Evolutionary conservation across 2,888 invertebrate genomes (phyloP), one percentile per base, ranked within the genome.

Genomic region (Napeogenes inachia): DNA sequence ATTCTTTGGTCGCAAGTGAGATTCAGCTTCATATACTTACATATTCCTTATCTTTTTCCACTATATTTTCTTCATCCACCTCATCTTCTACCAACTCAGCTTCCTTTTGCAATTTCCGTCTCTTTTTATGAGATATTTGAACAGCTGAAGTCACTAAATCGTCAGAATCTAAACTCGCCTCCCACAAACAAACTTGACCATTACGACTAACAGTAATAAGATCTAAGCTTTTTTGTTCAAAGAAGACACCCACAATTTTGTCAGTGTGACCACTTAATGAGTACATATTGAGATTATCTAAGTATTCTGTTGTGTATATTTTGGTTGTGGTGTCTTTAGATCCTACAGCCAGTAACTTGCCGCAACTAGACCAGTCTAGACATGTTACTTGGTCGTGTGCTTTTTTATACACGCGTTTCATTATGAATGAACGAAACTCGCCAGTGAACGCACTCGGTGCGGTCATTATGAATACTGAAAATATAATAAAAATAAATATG

Each of bases 331-430:
- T 96, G 83, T 99, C 99, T 77, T 95, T 96, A 0, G 97, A 95
- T 0, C 98, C 98, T 8, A 96, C 94, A n/a, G 96, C 96, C 10
- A 99, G 83, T 46, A 98, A 91, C 76, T 93, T 95, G 0, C 99
- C 98, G 84, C 99, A 98, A 30, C 92, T 91, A 0, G 98, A 96
- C 99, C 99, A 99, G 79, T 97, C 95, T 3, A 99, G 77, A 77
- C 95, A 96, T 0, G 95, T 95, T 0, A 96, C 95, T 65, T 95
- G 95, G 79, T 98, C 97, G 64, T 93, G 93, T 1, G 97, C 93
- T 56, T 95, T 96, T 73, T 94, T 93, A 80, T 95, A 97, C 0
- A 96, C 95, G 61, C 95, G 91, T 75, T 95, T 94, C 91, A 98
- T 93, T 12, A 94, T 89, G 81, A 99, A 98, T 0, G 97, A 96